phyloP scores from a whole-genome alignment of 2,797 vertebrate species.

The Mastacembelus armatus region DNA sequence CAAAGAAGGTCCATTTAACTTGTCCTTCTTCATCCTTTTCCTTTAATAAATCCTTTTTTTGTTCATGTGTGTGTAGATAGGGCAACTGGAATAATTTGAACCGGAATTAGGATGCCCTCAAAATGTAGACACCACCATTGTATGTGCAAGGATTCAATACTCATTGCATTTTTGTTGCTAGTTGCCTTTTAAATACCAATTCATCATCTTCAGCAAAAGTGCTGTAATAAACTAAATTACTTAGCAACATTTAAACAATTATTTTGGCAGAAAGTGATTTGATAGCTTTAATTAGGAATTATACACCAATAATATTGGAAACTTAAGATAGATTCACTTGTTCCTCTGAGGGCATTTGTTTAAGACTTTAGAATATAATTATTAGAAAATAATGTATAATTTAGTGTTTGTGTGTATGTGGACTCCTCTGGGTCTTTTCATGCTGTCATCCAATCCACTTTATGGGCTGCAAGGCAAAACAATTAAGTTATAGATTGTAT shows the following conservation, averaged over 20 bases:
- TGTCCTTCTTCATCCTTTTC: not conserved
- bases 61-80: not conserved
- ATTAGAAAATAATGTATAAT: too few species aligned
- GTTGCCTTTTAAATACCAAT: not conserved
- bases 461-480: too few species aligned
- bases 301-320: too few species aligned
- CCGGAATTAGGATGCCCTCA: not conserved
- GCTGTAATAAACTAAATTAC: not conserved
- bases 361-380: too few species aligned
- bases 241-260: too few species aligned
- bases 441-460: too few species aligned
- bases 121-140: not conserved
- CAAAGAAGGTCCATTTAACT: slow-evolving; percentile 42
- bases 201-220: not conserved
- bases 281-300: too few species aligned
- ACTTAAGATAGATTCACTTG: too few species aligned
- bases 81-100: not conserved
- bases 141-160: not conserved
- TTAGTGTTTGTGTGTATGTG: not conserved
- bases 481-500: too few species aligned
- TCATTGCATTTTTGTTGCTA: not conserved
- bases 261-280: too few species aligned
- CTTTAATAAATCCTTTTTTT: not conserved
- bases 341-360: too few species aligned
- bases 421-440: not conserved